Conservation (phyloP, 2,888 invertebrate species). For the Neoaliturus tenellus region DNA sequence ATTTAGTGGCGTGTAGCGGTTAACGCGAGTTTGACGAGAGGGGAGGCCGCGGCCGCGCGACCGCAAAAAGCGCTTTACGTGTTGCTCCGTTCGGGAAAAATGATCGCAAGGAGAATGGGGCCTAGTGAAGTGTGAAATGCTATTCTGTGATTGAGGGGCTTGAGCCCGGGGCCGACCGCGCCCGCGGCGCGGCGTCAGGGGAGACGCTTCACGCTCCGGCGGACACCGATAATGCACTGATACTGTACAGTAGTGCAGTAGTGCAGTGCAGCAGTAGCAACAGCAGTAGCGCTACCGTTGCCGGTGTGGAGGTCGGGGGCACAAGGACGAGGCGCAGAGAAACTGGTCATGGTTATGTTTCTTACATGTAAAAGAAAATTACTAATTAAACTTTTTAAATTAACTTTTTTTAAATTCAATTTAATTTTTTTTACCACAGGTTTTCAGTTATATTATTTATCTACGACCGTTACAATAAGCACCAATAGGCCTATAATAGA, state of each 20-base stretch:
- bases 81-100: background rate
- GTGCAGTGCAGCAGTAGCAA: background rate
- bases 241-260: background rate
- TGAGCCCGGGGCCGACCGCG: too few relatives aligned
- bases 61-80: conserved; percentile 44
- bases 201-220: background rate
- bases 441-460: too few relatives aligned
- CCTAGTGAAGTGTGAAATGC: conserved; percentile 48
- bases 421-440: too few relatives aligned
- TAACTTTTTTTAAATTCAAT: too few relatives aligned
- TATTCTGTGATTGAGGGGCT: conserved; percentile 47
- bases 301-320: too few relatives aligned
- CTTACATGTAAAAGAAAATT: too few relatives aligned
- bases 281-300: too few relatives aligned
- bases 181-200: background rate
- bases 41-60: background rate
- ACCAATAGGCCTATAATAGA: too few relatives aligned
- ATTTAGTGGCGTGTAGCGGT: conserved; percentile 1
- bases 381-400: too few relatives aligned
- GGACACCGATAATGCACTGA: background rate
- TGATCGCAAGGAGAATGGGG: conserved; percentile 9
- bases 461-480: too few relatives aligned
- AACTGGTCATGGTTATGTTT: too few relatives aligned
- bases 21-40: conserved; percentile 31
- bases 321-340: too few relatives aligned